phyloP scores from a whole-genome alignment of 2,888 invertebrate species.

The Melikaiella ostensackeni region DNA sequence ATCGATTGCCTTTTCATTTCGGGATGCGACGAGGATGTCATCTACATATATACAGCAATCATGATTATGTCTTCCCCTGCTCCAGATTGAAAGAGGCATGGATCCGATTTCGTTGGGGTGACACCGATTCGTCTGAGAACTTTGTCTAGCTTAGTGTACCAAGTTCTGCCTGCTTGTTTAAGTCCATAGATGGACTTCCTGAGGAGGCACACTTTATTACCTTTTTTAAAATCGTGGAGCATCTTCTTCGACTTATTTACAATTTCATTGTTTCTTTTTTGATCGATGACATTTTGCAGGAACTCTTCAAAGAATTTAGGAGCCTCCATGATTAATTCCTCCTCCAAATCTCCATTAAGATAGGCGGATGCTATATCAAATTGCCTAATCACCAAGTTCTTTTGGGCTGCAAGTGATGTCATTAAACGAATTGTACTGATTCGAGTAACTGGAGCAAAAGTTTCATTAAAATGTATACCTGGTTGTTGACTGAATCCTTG shows the following conservation, averaged over 20 bases:
- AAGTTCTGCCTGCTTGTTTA: too few relatives aligned
- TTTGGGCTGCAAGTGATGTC: conserved; percentile 52
- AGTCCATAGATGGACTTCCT: too few relatives aligned
- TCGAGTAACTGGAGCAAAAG: conserved; percentile 50
- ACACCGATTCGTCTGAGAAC: conserved; percentile 38
- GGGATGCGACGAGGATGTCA: conserved; percentile 57
- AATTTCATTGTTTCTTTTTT: too few relatives aligned
- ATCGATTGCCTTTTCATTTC: conserved; percentile 43
- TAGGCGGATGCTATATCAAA: conserved; percentile 58
- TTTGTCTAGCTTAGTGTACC: conserved; percentile 29
- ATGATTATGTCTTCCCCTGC: conserved; percentile 48
- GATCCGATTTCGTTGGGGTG: conserved; percentile 37
- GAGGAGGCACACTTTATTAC: too few relatives aligned
- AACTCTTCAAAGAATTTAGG: background rate
- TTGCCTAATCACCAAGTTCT: conserved; percentile 53
- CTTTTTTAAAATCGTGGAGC: too few relatives aligned
- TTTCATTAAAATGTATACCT: conserved; percentile 39
- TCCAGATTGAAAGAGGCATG: too few relatives aligned
- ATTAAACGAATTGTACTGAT: conserved; percentile 54
- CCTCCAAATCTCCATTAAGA: conserved; percentile 55
- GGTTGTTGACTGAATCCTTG: conserved; percentile 43
- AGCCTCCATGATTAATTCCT: conserved; percentile 45
- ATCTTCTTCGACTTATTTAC: too few relatives aligned
- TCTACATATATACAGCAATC: conserved; percentile 60
- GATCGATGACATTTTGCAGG: background rate